phyloP scores from a whole-genome alignment of 2,797 vertebrate genomes.

The Coluber constrictor region DNA sequence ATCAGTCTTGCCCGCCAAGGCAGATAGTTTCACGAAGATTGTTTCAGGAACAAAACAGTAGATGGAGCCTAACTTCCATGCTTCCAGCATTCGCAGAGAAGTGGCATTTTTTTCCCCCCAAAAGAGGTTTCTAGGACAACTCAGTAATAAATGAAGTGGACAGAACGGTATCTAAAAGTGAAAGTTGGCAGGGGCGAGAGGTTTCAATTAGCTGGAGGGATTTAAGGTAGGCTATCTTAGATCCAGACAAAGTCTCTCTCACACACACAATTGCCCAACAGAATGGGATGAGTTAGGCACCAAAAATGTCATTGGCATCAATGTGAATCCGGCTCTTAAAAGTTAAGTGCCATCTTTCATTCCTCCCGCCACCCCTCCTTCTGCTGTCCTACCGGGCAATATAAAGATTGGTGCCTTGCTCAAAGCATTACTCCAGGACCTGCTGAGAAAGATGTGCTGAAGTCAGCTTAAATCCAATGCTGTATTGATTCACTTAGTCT shows the following conservation, averaged over 20 bases:
- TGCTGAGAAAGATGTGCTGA: background rate
- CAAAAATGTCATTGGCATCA: background rate
- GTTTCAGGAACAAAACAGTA: constrained; percentile 65
- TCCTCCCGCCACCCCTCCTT: fast-evolving
- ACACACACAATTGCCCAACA: background rate
- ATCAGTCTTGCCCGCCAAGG: background rate
- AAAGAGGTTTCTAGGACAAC: background rate
- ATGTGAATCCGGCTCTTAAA: background rate
- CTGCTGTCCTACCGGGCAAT: background rate
- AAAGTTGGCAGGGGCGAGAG: constrained; percentile 58
- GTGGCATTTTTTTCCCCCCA: constrained; percentile 52
- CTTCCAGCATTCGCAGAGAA: constrained; percentile 48
- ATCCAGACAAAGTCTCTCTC: background rate
- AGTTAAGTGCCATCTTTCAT: background rate
- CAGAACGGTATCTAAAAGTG: constrained; percentile 57
- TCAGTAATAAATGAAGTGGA: constrained; percentile 57
- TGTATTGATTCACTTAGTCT: background rate
- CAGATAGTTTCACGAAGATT: background rate
- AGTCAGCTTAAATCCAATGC: background rate
- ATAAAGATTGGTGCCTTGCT: background rate
- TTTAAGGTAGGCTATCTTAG: constrained; percentile 35
- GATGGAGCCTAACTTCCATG: constrained; percentile 72
- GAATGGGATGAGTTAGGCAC: background rate
- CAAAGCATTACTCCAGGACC: background rate
- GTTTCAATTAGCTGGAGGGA: constrained; percentile 52